Evolutionary conservation across 1,140 invertebrate genomes (phyloP), one percentile per base, ranked within the genome.

Genomic region (Pogonomyrmex barbatus): DNA sequence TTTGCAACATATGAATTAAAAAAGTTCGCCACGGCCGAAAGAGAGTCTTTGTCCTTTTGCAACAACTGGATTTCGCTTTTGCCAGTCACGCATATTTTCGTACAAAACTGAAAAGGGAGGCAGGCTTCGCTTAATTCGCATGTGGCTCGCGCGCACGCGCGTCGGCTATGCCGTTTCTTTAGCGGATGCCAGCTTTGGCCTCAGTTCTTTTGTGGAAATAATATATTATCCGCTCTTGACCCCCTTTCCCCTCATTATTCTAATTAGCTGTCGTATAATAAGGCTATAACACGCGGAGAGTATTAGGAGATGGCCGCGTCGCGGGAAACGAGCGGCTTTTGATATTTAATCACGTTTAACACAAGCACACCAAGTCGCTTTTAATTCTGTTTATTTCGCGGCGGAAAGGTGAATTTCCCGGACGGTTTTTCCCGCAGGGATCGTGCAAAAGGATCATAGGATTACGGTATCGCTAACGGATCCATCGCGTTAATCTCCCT

Each of bases 271-370:
- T 88, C 88, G 90, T 91, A 93, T 93, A 91, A 90, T 91, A 91
- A 90, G 87, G 89, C 88, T 76, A 88, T 86, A 24, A 89, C 82
- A 86, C 87, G 87, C 87, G 87, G 56, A 56, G 36, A 54, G 24
- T 85, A 79, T 70, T 68, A 56, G 52, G 45, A 47, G 33, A 60
- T 33, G 58, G 76, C 56, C 36, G 54, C 73, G 58, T 83, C 52
- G 70, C 65, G 42, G 77, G 67, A 68, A 79, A 88, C 60, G 82
- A 42, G n/a, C 36, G 81, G 93, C 93, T 94, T 71, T 94, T 94
- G 93, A 94, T 94, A 93, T 94, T 94, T 94, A 94, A 94, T 94
- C 93, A 90, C 87, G 90, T 94, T 94, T 93, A 93, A 92, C 90
- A 91, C 92, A 92, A 91, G 91, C 93, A 62, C 65, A 76, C 79